Evolutionary conservation across 2,113 vertebrate species (phyloP), one percentile per base, ranked within the genome.

Genomic region (Dasypus novemcinctus): DNA sequence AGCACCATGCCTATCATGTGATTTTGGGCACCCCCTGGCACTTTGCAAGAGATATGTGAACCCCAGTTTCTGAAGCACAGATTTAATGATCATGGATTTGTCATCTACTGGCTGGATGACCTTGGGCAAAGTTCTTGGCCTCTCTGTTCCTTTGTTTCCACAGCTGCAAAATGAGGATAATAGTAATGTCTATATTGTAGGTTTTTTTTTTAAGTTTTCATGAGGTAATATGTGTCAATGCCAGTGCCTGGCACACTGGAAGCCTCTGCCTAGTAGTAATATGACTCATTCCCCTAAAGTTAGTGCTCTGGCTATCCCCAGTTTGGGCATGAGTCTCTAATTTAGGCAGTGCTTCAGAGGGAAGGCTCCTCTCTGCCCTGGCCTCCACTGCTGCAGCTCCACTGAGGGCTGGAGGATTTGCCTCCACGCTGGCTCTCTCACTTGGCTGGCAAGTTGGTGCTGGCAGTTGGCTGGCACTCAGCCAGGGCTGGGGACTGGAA

Each of bases 131-230:
- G 64, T n/a, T 23, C 27, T 38, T 25, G 76, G 29, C 46, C 57
- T 79, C 49, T 87, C 74, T 81, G 49, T 87, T 63, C 75, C 49
- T 52, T 79, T 38, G 71, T 84, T 79, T 68, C 66, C 38, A 85
- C 61, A 61, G 25, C 52, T 69, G 46, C 38, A 91, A 78, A 83
- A 49, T 64, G 38, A 54, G 33, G 41, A n/a, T 49, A 57, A 46
- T 23, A 25, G 33, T 57, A 90, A 63, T 52, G 89, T 46, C 66
- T 79, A 9, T 21, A 14, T 21, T 71, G 33, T 1, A 49, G 31
- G 71, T 1, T n/a, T 31, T 66, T 64, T 61, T 27, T 41, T 7
- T 2, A 52, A 29, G 18, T 23, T 87, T 83, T 57, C 41, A 38
- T 29, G 54, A 87, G 71, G 69, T 23, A 4, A 18, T 25, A 21